phyloP scores from a whole-genome alignment of 2,888 invertebrate species.

The Athalia circularis region DNA sequence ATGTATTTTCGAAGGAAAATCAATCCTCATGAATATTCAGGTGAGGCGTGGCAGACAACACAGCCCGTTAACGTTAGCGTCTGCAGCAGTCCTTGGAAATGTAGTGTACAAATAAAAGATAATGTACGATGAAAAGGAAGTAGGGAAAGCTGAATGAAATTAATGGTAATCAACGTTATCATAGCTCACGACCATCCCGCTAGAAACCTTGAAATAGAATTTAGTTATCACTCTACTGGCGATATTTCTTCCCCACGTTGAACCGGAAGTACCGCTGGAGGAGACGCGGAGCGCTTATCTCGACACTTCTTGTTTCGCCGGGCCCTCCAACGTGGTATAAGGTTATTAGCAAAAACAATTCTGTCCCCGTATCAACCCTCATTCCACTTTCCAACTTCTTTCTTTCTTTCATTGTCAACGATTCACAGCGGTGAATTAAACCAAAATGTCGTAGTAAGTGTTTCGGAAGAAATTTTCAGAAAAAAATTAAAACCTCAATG shows the following conservation, averaged over 20 bases:
- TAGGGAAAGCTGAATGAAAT: constrained; percentile 9
- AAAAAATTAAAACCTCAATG: not conserved
- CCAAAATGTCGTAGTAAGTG: not conserved
- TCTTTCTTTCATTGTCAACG: not conserved
- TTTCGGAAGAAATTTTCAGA: not conserved
- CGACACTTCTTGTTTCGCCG: constrained; percentile 33
- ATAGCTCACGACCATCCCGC: constrained; percentile 1
- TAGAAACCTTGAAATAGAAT: constrained; percentile 32
- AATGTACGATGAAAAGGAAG: not conserved
- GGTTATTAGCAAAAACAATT: constrained; percentile 36
- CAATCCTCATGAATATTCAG: constrained; percentile 42
- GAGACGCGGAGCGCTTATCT: constrained; percentile 22
- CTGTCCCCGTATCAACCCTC: not conserved
- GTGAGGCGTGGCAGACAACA: constrained; percentile 1
- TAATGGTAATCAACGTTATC: constrained; percentile 30
- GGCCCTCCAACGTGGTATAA: not conserved
- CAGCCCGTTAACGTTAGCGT: constrained; percentile 5
- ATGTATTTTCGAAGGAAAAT: constrained; percentile 23
- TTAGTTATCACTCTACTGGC: constrained; percentile 32
- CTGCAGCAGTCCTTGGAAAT: constrained; percentile 14
- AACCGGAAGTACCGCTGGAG: constrained; percentile 15
- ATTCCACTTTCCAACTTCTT: not conserved
- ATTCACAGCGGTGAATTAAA: not conserved
- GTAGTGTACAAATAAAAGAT: constrained; percentile 25
- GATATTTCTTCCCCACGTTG: constrained; percentile 19